phyloP scores from a whole-genome alignment of 2,888 invertebrate species.

The Athalia circularis region DNA sequence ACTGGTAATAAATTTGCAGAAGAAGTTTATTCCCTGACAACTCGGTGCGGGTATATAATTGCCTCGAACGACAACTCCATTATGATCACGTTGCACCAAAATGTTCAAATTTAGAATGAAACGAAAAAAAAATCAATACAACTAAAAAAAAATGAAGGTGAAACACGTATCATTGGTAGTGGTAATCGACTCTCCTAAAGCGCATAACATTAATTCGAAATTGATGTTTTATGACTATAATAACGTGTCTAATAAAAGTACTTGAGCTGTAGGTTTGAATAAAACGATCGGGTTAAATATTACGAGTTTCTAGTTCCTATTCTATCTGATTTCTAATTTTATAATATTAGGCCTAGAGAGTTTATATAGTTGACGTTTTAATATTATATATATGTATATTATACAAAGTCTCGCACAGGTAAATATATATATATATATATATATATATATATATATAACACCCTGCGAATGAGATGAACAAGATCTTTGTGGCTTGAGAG shows the following conservation, averaged over 20 bases:
- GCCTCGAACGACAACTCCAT: too few relatives aligned
- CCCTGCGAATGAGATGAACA: constrained; percentile 33
- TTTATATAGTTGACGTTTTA: too few relatives aligned
- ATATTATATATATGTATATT: too few relatives aligned
- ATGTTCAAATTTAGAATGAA: neutral
- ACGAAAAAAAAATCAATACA: neutral
- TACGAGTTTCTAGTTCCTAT: constrained; percentile 5
- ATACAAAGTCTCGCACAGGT: too few relatives aligned
- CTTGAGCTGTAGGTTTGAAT: neutral
- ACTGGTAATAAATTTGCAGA: neutral
- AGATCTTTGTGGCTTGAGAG: constrained; percentile 20
- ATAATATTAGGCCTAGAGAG: too few relatives aligned
- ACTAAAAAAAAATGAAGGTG: constrained; percentile 1
- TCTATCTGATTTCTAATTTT: neutral
- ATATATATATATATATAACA: constrained; percentile 6
- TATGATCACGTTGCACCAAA: neutral
- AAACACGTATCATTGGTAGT: neutral
- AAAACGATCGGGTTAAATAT: neutral
- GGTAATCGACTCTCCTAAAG: neutral
- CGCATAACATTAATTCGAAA: constrained; percentile 11
- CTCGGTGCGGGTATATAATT: too few relatives aligned
- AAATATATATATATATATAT: neutral
- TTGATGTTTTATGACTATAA: neutral
- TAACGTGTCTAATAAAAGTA: neutral
- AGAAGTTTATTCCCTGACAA: neutral